phyloP scores from a whole-genome alignment of 2,888 invertebrate genomes.

The Apotomis capreana region DNA sequence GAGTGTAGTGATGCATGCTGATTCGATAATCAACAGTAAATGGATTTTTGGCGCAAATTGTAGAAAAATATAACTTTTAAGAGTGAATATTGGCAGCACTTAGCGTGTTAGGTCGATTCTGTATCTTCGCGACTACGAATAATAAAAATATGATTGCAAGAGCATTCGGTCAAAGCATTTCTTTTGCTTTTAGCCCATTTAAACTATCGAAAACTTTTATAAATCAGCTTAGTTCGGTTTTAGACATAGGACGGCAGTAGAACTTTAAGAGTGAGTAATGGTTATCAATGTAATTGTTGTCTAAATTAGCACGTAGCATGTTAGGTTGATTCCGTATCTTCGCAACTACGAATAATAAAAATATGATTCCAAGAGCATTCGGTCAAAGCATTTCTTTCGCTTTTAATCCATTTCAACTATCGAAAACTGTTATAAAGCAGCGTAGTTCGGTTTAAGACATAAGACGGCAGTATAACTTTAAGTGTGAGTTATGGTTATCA shows the following conservation, averaged over 20 bases:
- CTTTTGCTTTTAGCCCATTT: background rate
- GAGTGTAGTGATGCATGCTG: too few relatives aligned
- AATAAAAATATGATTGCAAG: too few relatives aligned
- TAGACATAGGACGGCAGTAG: conserved; percentile 6
- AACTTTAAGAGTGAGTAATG: too few relatives aligned
- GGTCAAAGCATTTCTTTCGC: background rate
- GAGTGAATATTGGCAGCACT: too few relatives aligned
- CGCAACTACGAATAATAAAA: background rate
- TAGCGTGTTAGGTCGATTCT: too few relatives aligned
- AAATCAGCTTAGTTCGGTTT: background rate
- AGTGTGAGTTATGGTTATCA: too few relatives aligned
- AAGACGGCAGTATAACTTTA: background rate
- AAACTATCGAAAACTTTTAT: background rate
- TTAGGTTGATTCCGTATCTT: background rate
- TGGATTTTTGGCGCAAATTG: too few relatives aligned
- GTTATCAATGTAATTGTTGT: too few relatives aligned
- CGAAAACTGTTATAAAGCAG: conserved; percentile 4
- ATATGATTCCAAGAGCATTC: too few relatives aligned
- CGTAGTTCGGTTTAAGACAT: background rate
- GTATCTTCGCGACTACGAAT: too few relatives aligned
- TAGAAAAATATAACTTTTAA: background rate
- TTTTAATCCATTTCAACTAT: background rate
- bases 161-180: background rate
- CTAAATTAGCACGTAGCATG: background rate
- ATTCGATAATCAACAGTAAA: too few relatives aligned